Conservation (phyloP, 2,888 invertebrate genomes). For the Euplexia lucipara region DNA sequence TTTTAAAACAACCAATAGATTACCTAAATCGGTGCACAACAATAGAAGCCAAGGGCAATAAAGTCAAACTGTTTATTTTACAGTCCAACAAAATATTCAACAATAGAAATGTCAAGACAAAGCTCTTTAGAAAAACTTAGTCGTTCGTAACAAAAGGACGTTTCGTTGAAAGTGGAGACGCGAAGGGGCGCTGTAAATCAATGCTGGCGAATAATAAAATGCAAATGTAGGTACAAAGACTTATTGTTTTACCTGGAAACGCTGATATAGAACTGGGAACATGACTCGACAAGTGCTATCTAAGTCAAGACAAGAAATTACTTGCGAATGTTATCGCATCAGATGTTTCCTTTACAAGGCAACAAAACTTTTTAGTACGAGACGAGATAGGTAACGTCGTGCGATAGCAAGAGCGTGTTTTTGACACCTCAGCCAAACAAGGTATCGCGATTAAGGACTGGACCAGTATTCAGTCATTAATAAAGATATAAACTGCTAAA, state of each 20-base stretch:
- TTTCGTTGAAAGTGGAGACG: conserved; percentile 79
- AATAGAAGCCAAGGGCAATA: conserved; percentile 77
- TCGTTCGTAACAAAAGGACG: conserved; percentile 83
- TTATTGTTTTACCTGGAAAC: conserved; percentile 63
- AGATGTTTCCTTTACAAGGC: conserved; percentile 26
- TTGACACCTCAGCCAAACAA: conserved; percentile 47
- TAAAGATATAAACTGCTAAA: conserved; percentile 55
- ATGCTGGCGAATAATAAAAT: conserved; percentile 81
- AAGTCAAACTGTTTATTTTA: conserved; percentile 85
- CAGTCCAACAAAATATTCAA: conserved; percentile 76
- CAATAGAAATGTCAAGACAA: conserved; percentile 85
- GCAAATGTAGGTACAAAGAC: conserved; percentile 64
- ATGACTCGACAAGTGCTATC: conserved; percentile 29
- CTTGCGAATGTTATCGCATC: conserved; percentile 46
- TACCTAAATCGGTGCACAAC: conserved; percentile 71
- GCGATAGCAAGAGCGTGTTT: conserved; percentile 40
- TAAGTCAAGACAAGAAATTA: conserved; percentile 45
- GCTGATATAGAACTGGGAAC: conserved; percentile 46
- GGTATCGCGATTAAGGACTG: conserved; percentile 36
- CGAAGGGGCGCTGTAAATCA: conserved; percentile 80
- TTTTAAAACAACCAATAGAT: conserved; percentile 66
- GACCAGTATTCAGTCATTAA: conserved; percentile 50
- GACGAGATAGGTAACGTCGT: conserved; percentile 31
- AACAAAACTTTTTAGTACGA: conserved; percentile 37
- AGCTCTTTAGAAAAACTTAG: conserved; percentile 84